Evolutionary conservation across 2,113 vertebrate species (phyloP).

Genomic region (Tamias sibiricus): DNA sequence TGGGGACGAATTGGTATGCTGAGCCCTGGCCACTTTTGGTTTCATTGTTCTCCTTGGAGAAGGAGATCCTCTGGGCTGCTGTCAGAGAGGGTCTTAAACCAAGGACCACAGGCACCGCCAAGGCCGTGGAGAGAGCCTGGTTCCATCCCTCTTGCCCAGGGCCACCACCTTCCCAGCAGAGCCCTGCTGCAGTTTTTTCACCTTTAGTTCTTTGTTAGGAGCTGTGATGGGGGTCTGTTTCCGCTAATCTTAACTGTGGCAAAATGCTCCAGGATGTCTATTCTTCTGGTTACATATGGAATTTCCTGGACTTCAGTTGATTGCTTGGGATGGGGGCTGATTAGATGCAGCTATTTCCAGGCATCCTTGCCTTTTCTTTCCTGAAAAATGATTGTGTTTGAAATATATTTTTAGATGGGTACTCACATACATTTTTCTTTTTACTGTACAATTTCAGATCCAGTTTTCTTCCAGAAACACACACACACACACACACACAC

Average conservation of each 20-base stretch:
- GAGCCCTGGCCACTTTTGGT: background rate
- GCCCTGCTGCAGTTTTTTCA: background rate
- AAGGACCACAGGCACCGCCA: background rate
- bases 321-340: constrained; percentile 80
- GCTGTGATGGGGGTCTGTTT: constrained; percentile 73
- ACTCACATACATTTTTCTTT: constrained; percentile 66
- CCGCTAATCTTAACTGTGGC: constrained; percentile 73
- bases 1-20: background rate
- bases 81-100: background rate
- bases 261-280: constrained; percentile 81
- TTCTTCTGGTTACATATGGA: constrained; percentile 80
- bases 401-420: constrained; percentile 74
- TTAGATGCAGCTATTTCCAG: constrained; percentile 80
- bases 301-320: constrained; percentile 81
- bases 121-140: background rate
- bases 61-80: background rate
- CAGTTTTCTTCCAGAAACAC: background rate
- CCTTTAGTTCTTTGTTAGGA: constrained; percentile 69
- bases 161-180: constrained; percentile 56
- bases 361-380: constrained; percentile 77
- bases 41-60: constrained; percentile 16
- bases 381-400: constrained; percentile 74
- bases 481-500: background rate
- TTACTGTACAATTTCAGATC: constrained; percentile 41
- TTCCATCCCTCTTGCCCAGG: background rate